Evolutionary conservation across 2,113 vertebrate genomes (phyloP).

Genomic region (Halichoeres trimaculatus): DNA sequence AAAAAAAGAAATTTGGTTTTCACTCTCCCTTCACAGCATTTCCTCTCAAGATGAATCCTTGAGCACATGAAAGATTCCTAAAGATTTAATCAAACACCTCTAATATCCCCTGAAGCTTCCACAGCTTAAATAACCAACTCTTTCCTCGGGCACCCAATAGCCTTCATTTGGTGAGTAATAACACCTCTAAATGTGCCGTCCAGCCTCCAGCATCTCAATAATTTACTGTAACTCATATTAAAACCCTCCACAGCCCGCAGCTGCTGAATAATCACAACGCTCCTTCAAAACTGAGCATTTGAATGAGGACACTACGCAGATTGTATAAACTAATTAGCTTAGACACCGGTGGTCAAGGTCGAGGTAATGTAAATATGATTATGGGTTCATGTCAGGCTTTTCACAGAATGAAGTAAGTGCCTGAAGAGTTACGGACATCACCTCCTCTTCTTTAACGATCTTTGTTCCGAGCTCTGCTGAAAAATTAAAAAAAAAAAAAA

Average conservation of each 20-base stretch:
- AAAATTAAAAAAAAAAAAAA: not conserved
- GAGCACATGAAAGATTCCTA: conserved; percentile 36
- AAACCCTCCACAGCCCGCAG: conserved; percentile 40
- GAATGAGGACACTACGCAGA: conserved; percentile 13
- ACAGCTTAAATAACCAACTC: conserved; percentile 60
- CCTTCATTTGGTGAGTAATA: conserved; percentile 55
- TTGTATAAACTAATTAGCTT: conserved; percentile 25
- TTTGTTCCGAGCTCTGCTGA: not conserved
- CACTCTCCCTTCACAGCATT: conserved; percentile 12
- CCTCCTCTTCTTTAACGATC: not conserved
- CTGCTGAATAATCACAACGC: conserved; percentile 48
- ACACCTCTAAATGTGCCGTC: conserved; percentile 48
- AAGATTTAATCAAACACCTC: conserved; percentile 60
- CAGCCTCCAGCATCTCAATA: conserved; percentile 58
- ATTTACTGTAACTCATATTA: conserved; percentile 62
- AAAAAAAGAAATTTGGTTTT: not conserved
- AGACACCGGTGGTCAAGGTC: conserved; percentile 10
- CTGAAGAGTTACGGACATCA: not conserved
- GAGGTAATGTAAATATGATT: conserved; percentile 8
- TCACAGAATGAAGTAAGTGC: not conserved
- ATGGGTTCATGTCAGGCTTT: conserved; percentile 7
- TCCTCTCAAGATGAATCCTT: conserved; percentile 46
- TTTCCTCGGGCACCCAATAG: conserved; percentile 38
- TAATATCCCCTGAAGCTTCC: conserved; percentile 56
- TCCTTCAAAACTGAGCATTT: conserved; percentile 10